Percentiles rank a stretch among this genome's conserved stretches.
These are phyloP conservation scores for Drosophila tanythrix DNA, from an alignment of 2,888 invertebrate genomes.

Conservation along the genomic window DNA sequence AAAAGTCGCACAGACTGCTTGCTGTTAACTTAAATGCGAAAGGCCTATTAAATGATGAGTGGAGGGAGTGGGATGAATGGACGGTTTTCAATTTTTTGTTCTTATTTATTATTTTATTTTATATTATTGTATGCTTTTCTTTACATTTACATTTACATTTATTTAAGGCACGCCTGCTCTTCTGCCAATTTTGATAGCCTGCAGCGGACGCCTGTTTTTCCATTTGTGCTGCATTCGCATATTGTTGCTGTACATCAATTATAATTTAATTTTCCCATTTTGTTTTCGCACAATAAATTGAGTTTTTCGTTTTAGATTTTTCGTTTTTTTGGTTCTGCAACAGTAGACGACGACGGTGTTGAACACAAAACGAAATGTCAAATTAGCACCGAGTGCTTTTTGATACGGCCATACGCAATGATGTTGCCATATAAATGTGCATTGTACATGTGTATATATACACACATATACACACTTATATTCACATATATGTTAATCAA, in stretches of 20 bases:
- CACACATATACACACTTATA: background rate
- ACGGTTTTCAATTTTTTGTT: constrained; percentile 13
- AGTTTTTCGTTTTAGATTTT: constrained; percentile 40
- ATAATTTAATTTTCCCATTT: constrained; percentile 17
- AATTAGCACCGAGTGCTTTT: constrained; percentile 59
- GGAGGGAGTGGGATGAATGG: background rate
- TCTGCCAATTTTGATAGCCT: constrained; percentile 6
- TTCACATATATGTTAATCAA: constrained; percentile 31
- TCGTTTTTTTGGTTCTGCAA: constrained; percentile 41
- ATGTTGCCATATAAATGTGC: constrained; percentile 69
- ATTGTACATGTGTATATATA: constrained; percentile 29
- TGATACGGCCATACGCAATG: constrained; percentile 66
- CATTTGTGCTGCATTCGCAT: background rate
- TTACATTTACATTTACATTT: constrained; percentile 4
- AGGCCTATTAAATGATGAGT: constrained; percentile 4
- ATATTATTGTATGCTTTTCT: constrained; percentile 22
- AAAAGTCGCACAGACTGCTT: constrained; percentile 31
- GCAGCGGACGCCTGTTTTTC: constrained; percentile 4
- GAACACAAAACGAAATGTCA: constrained; percentile 71
- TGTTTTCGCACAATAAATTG: constrained; percentile 33
- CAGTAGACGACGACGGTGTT: constrained; percentile 49
- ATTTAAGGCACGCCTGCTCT: background rate
- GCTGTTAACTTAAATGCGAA: constrained; percentile 32
- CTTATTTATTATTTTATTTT: constrained; percentile 30
- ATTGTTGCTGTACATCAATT: background rate